Evolutionary conservation across 2,113 vertebrate genomes (phyloP), one percentile per base, ranked within the genome.

Genomic region (Aegotheles bennettii): DNA sequence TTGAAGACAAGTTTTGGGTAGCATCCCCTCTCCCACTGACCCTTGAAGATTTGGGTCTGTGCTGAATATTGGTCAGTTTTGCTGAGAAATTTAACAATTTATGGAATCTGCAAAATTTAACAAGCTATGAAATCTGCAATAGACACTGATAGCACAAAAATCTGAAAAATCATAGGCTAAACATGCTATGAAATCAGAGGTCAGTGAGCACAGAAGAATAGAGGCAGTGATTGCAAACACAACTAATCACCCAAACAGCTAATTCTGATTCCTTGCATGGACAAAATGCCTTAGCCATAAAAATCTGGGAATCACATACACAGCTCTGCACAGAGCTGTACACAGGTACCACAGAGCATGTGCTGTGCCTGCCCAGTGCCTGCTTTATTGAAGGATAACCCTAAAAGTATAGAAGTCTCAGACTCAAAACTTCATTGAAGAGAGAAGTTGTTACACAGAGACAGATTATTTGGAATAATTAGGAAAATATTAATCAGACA

Each of bases 391-490:
- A 45, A 38, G 20, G 20, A 59, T 40, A 43, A 50, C 47, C 23
- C 33, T 31, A 3, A 31, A 60, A 77, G 16, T 6, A 28, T 14
- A 33, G 24, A 57, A 73, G 23, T 20, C 9, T 25, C 63, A 51
- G 25, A 16, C 31, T 40, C 57, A 63, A 65, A 69, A 73, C 31
- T 47, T 65, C 0, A 0, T 2, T 73, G 51, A 53, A 73, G 61
- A 82, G 31, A 42, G 16, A 42, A n/a, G 40, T 43, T 78, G 38
- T 24, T 61, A 70, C 81, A 61, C 16, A 50, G 25, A 54, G 25
- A 48, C 10, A 71, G 61, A 40, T 21, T 43, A 6, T 35, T 45
- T 67, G 69, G 59, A 70, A 36, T 69, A 74, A 59, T 80, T 50
- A 50, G 65, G 47, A 63, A 91, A 84, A 70, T 53, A 88, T 48